These are phyloP conservation scores for Brachionus paranguensis DNA, from an alignment of 1,140 invertebrate species.

Conservation along the genomic window DNA sequence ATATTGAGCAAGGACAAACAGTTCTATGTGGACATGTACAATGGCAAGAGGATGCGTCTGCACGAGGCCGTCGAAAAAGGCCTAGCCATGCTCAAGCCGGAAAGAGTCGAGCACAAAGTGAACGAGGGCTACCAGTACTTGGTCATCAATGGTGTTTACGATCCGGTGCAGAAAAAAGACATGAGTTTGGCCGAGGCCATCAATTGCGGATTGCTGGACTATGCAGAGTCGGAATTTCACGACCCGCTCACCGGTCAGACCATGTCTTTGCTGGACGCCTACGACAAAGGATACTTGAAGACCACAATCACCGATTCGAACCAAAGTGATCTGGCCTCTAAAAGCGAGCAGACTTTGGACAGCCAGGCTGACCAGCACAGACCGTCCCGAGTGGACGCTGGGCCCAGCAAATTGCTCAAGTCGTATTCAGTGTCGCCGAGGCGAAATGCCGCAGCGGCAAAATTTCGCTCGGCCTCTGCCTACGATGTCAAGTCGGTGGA, in stretches of 20 bases:
- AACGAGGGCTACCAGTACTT: conserved; percentile 67
- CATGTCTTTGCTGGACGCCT: conserved; percentile 25
- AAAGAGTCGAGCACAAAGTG: conserved; percentile 49
- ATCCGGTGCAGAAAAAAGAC: conserved; percentile 49
- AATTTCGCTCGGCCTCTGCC: neutral
- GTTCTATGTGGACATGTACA: conserved; percentile 41
- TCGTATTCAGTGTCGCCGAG: neutral
- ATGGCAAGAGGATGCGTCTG: conserved; percentile 60
- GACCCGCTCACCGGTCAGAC: conserved; percentile 51
- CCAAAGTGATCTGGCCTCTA: neutral
- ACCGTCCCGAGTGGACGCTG: neutral
- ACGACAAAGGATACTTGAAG: conserved; percentile 38
- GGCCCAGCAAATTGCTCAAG: neutral
- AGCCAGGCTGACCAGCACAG: neutral
- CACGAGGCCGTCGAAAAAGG: conserved; percentile 78
- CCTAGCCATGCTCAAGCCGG: conserved; percentile 73
- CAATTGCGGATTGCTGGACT: conserved; percentile 48
- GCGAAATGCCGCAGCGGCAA: neutral
- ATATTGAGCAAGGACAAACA: neutral
- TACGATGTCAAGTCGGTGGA: neutral
- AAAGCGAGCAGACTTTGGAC: neutral
- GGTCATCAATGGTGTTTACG: conserved; percentile 26
- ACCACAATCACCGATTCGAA: neutral
- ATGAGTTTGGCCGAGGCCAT: conserved; percentile 51
- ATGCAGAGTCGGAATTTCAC: conserved; percentile 40